These are phyloP conservation scores for Pyrrhura leucotis DNA, from an alignment of 2,797 vertebrate genomes.

Conservation along the genomic window DNA sequence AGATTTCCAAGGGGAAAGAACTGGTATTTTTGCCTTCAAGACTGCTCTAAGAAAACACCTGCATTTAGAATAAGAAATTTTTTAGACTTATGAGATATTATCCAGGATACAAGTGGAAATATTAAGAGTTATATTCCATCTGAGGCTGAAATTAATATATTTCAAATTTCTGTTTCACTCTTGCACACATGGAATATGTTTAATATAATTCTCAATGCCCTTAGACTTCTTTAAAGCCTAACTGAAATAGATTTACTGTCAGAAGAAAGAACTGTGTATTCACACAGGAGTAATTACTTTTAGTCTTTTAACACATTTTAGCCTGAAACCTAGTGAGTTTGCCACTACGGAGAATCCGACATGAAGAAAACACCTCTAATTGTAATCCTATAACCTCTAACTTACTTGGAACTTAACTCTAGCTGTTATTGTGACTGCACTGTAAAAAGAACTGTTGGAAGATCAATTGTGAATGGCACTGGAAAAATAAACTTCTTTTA, in stretches of 20 bases:
- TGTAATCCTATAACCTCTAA: background rate
- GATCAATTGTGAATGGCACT: background rate
- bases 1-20: slow-evolving; percentile 16
- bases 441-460: background rate
- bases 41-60: slow-evolving; percentile 36
- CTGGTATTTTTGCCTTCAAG: background rate
- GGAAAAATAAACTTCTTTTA: background rate
- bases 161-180: slow-evolving; percentile 15
- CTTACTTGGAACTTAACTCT: background rate
- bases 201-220: slow-evolving; percentile 20
- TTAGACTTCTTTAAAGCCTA: background rate
- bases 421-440: background rate
- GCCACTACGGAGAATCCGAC: background rate
- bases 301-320: background rate
- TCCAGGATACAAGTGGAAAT: slow-evolving; percentile 21
- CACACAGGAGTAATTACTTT: slow-evolving; percentile 13
- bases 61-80: slow-evolving; percentile 22
- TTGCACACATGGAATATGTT: slow-evolving; percentile 45
- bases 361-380: background rate
- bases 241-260: slow-evolving; percentile 23
- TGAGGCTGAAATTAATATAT: slow-evolving; percentile 4
- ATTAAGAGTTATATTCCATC: slow-evolving; percentile 31
- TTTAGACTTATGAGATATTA: slow-evolving; percentile 8
- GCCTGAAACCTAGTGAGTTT: background rate
- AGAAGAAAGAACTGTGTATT: background rate